Base-by-base conservation (phyloP, 1,140 invertebrate species). In the Monochamus saltuarius region DNA sequence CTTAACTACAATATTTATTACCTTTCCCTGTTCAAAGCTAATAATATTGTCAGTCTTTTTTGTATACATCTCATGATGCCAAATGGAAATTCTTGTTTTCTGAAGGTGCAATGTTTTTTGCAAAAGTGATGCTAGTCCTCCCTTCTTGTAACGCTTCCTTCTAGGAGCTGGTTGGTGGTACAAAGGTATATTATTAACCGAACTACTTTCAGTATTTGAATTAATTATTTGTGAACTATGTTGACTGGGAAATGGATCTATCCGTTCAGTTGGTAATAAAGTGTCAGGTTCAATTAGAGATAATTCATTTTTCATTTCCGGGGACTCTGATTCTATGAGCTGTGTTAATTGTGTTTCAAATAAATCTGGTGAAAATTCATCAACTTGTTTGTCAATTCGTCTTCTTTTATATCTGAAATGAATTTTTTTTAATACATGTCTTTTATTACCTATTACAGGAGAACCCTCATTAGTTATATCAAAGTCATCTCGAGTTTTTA, bases 51-150 rank as follows among this genome's bases (percentile, higher is more conserved):
- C 53, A 14, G 29, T 38, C n/a, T 63, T 63, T 55, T 59, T 63
- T 19, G 53, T 56, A 35, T 51, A 64, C 37, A 61, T 9, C 56
- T 68, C 66, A 50, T 68, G 66, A 56, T 65, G 57, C 66, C 66
- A 68, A 10, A 62, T 65, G 4, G 54, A 45, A 13, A 50, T 14
- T 47, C 56, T 60, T 19, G 53, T 61, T 53, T 46, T 52, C 39
- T 66, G 64, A 9, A 36, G 38, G 2, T 60, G 13, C 14, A 66
- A 49, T 9, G 58, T 55, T 59, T 61, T 63, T 49, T 65, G 57
- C 35, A 68, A 43, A 38, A 61, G 56, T 34, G 45, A 14, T 1
- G 60, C 66, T n/a, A 68, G 37, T 9, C 63, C 62, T 14, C 38
- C 50, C 49, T 65, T 68, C 22, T 63, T 68, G 17, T 39, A 63